phyloP scores from a whole-genome alignment of 2,888 invertebrate genomes.

The Malacosoma neustria region DNA sequence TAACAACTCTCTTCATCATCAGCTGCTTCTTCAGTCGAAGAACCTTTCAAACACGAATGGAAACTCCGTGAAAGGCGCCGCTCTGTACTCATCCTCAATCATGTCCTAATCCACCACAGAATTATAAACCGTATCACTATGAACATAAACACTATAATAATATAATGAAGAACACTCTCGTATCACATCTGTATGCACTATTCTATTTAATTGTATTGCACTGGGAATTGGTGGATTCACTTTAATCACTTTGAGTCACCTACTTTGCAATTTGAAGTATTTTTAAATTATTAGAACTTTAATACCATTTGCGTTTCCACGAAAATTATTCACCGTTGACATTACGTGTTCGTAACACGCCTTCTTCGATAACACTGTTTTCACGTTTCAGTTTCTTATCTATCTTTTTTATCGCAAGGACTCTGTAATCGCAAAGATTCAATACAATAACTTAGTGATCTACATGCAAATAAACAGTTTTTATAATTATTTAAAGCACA shows the following conservation, averaged over 20 bases:
- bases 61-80: constrained; percentile 79
- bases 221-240: too few relatives aligned
- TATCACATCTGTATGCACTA: constrained; percentile 10
- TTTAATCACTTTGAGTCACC: constrained; percentile 3
- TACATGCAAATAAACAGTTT: constrained; percentile 32
- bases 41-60: constrained; percentile 80
- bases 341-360: constrained; percentile 24
- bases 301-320: constrained; percentile 8
- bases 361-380: constrained; percentile 32
- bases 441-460: constrained; percentile 31
- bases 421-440: constrained; percentile 37
- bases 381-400: constrained; percentile 34
- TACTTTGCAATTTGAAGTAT: background rate
- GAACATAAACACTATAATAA: constrained; percentile 13
- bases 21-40: constrained; percentile 67
- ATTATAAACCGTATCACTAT: constrained; percentile 23
- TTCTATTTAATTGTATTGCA: constrained; percentile 3
- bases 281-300: constrained; percentile 6
- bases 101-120: constrained; percentile 43
- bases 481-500: too few relatives aligned
- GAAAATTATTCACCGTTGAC: constrained; percentile 4
- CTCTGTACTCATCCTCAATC: constrained; percentile 69
- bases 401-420: constrained; percentile 34
- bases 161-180: too few relatives aligned
- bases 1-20: constrained; percentile 67